These are phyloP conservation scores for Electrophaes corylata DNA, from an alignment of 2,888 invertebrate species.

Conservation along the genomic window DNA sequence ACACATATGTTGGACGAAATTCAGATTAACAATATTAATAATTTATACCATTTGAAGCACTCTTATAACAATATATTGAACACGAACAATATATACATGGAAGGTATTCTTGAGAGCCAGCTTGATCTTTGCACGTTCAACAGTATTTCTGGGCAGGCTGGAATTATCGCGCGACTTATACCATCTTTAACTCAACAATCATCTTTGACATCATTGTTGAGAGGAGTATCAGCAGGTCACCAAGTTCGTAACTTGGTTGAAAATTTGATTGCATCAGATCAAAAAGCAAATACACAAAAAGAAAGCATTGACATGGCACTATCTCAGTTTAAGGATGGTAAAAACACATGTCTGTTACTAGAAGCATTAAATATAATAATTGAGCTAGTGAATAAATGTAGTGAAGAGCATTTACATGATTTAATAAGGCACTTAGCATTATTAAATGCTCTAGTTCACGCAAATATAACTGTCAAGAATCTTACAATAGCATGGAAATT, in stretches of 20 bases:
- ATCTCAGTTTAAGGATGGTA: slow-evolving; percentile 60
- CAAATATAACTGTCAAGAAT: slow-evolving; percentile 67
- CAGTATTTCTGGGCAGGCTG: slow-evolving; percentile 55
- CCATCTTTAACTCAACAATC: slow-evolving; percentile 53
- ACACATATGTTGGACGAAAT: slow-evolving; percentile 56
- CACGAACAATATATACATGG: slow-evolving; percentile 64
- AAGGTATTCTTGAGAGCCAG: slow-evolving; percentile 50
- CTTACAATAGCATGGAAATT: slow-evolving; percentile 75
- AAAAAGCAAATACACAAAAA: slow-evolving; percentile 26
- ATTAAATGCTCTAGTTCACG: slow-evolving; percentile 65
- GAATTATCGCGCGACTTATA: slow-evolving; percentile 57
- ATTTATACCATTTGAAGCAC: slow-evolving; percentile 72
- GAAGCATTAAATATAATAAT: slow-evolving; percentile 62
- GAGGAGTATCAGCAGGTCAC: slow-evolving; percentile 62
- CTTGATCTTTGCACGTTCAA: slow-evolving; percentile 34
- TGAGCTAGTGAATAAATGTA: slow-evolving; percentile 61
- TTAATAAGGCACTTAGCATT: slow-evolving; percentile 59
- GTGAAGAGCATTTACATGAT: slow-evolving; percentile 68
- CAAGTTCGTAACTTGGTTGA: slow-evolving; percentile 65
- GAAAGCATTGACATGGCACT: slow-evolving; percentile 40
- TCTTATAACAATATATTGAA: slow-evolving; percentile 59
- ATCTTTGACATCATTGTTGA: slow-evolving; percentile 56
- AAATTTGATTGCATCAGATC: slow-evolving; percentile 52
- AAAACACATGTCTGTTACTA: slow-evolving; percentile 59
- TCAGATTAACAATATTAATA: slow-evolving; percentile 63